Percentiles rank a stretch among this genome's conserved stretches.
Conservation (phyloP, 1,140 invertebrate genomes). For the Mamestra configurata region DNA sequence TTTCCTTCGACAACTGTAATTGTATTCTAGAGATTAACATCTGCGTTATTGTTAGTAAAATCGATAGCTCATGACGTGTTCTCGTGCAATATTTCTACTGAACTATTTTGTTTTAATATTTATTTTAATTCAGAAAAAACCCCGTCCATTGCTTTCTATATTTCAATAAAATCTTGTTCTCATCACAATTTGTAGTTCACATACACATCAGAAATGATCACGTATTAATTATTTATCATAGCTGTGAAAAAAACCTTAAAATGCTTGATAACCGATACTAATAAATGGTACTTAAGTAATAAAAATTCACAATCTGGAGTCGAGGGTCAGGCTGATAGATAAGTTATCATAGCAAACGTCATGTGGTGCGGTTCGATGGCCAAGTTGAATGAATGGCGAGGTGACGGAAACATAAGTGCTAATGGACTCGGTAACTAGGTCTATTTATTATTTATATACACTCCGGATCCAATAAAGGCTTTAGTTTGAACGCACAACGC, state of each 20-base stretch:
- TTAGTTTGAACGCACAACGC: no score
- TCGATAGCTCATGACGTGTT: neutral
- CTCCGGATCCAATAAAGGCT: neutral
- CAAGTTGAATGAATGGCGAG: constrained; percentile 32
- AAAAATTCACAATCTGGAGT: constrained; percentile 30
- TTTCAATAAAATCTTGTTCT: neutral
- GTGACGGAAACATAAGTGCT: neutral
- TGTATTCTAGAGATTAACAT: neutral
- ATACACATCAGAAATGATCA: neutral
- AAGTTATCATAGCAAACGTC: constrained; percentile 23
- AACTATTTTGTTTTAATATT: no score
- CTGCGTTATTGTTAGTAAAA: neutral
- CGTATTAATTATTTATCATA: neutral
- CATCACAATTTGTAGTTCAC: neutral
- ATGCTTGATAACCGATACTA: constrained; percentile 11
- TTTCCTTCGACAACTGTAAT: neutral
- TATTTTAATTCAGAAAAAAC: neutral
- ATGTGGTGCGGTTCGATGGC: constrained; percentile 18
- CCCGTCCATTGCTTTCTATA: neutral
- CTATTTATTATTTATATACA: neutral
- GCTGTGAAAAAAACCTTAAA: constrained; percentile 5
- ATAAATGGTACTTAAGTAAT: constrained; percentile 21
- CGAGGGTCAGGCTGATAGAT: constrained; percentile 26
- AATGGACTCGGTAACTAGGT: neutral
- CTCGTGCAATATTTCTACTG: neutral